phyloP scores from a whole-genome alignment of 2,797 vertebrate species.

The Cuniculus paca region DNA sequence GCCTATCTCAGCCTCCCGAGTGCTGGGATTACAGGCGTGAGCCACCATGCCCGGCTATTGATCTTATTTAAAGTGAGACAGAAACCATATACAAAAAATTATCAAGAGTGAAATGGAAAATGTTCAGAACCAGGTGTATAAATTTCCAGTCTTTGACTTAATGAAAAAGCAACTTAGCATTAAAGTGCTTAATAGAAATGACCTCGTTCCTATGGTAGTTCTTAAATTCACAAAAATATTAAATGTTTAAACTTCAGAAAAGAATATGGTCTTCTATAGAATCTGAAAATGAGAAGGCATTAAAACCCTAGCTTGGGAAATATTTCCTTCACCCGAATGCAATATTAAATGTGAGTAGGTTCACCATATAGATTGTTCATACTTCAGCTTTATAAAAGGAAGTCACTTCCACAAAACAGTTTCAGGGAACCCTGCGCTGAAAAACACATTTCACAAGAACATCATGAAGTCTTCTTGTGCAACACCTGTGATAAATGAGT shows the following conservation, averaged over 20 bases:
- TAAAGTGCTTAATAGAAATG: constrained; percentile 72
- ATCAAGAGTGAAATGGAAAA: constrained; percentile 77
- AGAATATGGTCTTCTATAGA: constrained; percentile 21
- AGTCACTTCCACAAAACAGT: not conserved
- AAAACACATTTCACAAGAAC: not conserved
- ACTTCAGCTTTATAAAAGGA: constrained; percentile 47
- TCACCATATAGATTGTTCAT: not conserved
- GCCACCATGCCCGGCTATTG: no score
- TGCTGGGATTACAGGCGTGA: no score
- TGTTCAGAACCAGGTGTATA: constrained; percentile 34
- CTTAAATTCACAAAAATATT: constrained; percentile 57
- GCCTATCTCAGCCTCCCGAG: no score
- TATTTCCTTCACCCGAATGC: not conserved
- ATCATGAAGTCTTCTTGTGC: not conserved
- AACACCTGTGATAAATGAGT: not conserved
- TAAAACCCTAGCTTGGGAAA: constrained; percentile 66
- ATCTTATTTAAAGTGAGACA: not conserved
- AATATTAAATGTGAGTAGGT: constrained; percentile 59
- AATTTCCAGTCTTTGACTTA: not conserved
- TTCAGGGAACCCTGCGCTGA: not conserved
- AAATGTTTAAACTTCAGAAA: constrained; percentile 59
- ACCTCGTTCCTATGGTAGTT: constrained; percentile 51
- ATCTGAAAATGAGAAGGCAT: constrained; percentile 42
- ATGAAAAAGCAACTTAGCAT: constrained; percentile 67
- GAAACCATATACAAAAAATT: constrained; percentile 74